These are phyloP conservation scores for Pseudorasbora parva DNA, from an alignment of 2,113 vertebrate species.

Conservation along the genomic window DNA sequence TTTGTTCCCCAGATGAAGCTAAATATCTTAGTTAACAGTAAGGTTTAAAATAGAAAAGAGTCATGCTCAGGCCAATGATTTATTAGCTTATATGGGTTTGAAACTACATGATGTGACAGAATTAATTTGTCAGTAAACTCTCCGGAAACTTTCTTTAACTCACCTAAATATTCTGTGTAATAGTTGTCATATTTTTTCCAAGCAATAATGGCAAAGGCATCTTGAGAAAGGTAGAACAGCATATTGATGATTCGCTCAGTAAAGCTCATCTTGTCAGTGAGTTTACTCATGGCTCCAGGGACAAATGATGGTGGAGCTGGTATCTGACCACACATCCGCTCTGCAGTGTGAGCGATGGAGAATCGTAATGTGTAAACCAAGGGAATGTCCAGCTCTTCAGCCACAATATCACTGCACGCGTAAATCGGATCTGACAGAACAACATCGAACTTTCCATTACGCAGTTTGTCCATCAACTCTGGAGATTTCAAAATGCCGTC, in stretches of 20 bases:
- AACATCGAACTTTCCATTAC: slow-evolving; percentile 66
- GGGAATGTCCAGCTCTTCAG: slow-evolving; percentile 69
- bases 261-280: slow-evolving; percentile 76
- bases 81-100: too few species aligned
- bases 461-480: slow-evolving; percentile 66
- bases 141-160: slow-evolving; percentile 42
- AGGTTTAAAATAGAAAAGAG: too few species aligned
- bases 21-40: too few species aligned
- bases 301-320: slow-evolving; percentile 75
- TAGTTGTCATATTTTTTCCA: slow-evolving; percentile 63
- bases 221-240: slow-evolving; percentile 66
- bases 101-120: too few species aligned
- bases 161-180: slow-evolving; percentile 74
- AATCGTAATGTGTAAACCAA: slow-evolving; percentile 71
- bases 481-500: slow-evolving; percentile 68
- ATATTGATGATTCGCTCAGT: slow-evolving; percentile 69
- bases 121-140: too few species aligned
- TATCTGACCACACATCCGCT: slow-evolving; percentile 71
- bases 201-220: slow-evolving; percentile 22
- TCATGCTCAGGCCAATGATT: too few species aligned
- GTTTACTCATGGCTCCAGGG: slow-evolving; percentile 68
- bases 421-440: slow-evolving; percentile 69
- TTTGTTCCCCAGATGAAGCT: too few species aligned
- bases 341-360: slow-evolving; percentile 59
- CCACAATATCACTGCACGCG: slow-evolving; percentile 68